Conservation (phyloP, 2,113 vertebrate genomes). For the Ctenodactylus gundi region DNA sequence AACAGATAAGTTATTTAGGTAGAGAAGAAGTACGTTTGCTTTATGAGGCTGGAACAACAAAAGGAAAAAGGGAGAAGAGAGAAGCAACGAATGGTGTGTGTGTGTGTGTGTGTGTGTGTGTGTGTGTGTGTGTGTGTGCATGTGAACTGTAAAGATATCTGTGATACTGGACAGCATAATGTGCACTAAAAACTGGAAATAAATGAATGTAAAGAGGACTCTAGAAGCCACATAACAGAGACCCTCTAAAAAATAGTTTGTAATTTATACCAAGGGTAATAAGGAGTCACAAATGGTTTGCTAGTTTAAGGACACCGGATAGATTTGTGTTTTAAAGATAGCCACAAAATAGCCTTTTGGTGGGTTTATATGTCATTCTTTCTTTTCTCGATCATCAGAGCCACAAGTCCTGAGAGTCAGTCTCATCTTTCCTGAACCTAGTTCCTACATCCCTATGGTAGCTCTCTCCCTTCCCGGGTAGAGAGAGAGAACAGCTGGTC, state of each 20-base stretch:
- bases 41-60: not conserved
- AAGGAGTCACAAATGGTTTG: not conserved
- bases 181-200: not conserved
- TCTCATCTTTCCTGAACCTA: not conserved
- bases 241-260: not conserved
- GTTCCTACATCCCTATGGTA: not conserved
- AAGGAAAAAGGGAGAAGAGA: not conserved
- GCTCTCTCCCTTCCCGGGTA: not conserved
- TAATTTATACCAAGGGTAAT: not conserved
- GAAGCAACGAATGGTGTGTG: not conserved
- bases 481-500: slow-evolving; percentile 74
- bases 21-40: not conserved
- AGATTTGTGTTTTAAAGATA: not conserved
- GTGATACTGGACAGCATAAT: not conserved
- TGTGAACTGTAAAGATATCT: not conserved
- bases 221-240: not conserved
- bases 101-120: not conserved
- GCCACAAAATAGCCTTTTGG: not conserved
- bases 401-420: not conserved
- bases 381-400: not conserved
- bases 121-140: not conserved
- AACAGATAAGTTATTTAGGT: not conserved
- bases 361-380: not conserved
- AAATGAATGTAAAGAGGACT: not conserved
- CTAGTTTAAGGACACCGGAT: not conserved